These are phyloP conservation scores for Drosophila tristis DNA, from an alignment of 1,140 invertebrate species.

Conservation along the genomic window DNA sequence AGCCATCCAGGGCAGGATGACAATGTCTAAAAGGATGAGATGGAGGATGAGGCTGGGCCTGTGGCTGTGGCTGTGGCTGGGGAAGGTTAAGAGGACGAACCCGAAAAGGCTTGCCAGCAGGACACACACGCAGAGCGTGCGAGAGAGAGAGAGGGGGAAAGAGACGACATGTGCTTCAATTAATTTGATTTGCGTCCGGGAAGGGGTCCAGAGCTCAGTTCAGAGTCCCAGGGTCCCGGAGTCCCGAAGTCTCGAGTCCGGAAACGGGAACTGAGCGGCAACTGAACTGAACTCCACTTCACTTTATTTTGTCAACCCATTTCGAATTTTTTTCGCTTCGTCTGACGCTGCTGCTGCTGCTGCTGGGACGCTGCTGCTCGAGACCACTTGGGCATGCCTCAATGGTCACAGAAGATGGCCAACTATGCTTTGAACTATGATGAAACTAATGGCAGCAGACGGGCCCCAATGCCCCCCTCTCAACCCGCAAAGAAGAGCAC, in stretches of 20 bases:
- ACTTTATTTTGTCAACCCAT: slow-evolving; percentile 78
- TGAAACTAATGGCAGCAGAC: slow-evolving; percentile 70
- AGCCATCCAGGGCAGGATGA: background rate
- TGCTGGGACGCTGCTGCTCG: slow-evolving; percentile 29
- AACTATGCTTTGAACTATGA: slow-evolving; percentile 80
- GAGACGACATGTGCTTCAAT: slow-evolving; percentile 64
- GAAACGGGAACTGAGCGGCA: slow-evolving; percentile 57
- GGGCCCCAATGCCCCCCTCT: slow-evolving; percentile 6
- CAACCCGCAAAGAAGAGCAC: background rate
- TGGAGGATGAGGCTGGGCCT: slow-evolving; percentile 5
- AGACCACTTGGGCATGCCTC: slow-evolving; percentile 70
- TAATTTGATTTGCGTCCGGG: slow-evolving; percentile 78
- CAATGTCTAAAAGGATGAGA: slow-evolving; percentile 9
- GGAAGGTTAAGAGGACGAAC: slow-evolving; percentile 13
- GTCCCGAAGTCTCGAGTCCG: slow-evolving; percentile 39
- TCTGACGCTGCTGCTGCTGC: slow-evolving; percentile 23
- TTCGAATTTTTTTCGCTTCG: slow-evolving; percentile 74
- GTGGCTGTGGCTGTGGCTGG: background rate
- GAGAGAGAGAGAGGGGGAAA: too few relatives aligned
- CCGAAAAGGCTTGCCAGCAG: slow-evolving; percentile 35
- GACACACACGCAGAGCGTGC: too few relatives aligned
- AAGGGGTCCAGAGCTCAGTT: too few relatives aligned
- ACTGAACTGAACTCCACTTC: slow-evolving; percentile 60
- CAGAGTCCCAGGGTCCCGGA: too few relatives aligned
- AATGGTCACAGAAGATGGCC: slow-evolving; percentile 73